Percentiles rank a stretch among this genome's conserved stretches.
Evolutionary conservation across 2,888 invertebrate genomes (phyloP).

Genomic region (Agrilus cyanescens): DNA sequence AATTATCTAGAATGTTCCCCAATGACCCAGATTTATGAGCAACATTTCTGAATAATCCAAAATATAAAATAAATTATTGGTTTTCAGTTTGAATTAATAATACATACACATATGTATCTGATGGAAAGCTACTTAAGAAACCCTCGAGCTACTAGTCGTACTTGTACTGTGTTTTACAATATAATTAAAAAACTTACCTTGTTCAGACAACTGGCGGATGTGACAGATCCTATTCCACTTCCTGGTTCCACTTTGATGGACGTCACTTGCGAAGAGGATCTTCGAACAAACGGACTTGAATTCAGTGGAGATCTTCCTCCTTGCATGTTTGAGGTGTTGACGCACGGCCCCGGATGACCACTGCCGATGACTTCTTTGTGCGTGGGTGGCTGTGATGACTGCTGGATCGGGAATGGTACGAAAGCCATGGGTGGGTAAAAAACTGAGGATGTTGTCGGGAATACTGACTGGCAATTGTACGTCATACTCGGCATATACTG

Average conservation of each 20-base stretch:
- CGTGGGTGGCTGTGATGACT: conserved; percentile 17
- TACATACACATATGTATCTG: too few species aligned
- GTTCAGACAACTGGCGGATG: conserved; percentile 34
- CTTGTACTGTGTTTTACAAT: too few species aligned
- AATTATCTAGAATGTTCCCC: too few species aligned
- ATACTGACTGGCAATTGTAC: conserved; percentile 43
- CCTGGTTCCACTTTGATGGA: conserved; percentile 45
- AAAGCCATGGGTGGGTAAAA: conserved; percentile 47
- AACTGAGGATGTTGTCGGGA: conserved; percentile 39
- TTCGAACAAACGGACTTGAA: conserved; percentile 15
- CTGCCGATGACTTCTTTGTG: neutral
- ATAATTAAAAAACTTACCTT: conserved; percentile 30
- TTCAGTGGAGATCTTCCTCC: conserved; percentile 2
- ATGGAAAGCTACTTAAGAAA: too few species aligned
- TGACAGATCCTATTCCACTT: conserved; percentile 35
- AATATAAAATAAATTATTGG: too few species aligned
- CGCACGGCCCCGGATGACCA: neutral
- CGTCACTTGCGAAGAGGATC: conserved; percentile 41
- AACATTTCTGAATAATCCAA: too few species aligned
- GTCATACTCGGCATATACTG: conserved; percentile 52
- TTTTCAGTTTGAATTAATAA: too few species aligned
- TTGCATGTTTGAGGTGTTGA: too few species aligned
- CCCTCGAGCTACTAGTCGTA: too few species aligned
- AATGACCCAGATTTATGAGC: too few species aligned
- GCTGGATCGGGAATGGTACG: conserved; percentile 23